Percentiles rank a stretch among this genome's conserved stretches.
Evolutionary conservation across 2,113 vertebrate genomes (phyloP).

Genomic region (Numenius arquata): DNA sequence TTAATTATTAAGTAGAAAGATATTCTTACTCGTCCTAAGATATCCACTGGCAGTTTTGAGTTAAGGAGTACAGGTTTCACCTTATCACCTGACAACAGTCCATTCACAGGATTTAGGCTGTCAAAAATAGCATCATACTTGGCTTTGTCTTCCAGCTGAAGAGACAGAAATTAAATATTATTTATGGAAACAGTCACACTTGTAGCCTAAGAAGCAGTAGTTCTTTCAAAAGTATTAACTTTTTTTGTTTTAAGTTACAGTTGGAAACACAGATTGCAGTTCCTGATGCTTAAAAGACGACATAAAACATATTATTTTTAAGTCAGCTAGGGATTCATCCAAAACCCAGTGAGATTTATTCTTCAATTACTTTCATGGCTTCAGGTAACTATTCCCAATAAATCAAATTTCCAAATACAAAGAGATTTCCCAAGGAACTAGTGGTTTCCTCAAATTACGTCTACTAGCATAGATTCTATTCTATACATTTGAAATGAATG

Average conservation of each 20-base stretch:
- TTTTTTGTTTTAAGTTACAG: not conserved
- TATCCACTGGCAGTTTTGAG: conserved; percentile 96
- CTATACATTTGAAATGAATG: not conserved
- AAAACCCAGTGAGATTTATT: not conserved
- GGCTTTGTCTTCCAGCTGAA: conserved; percentile 91
- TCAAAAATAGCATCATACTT: conserved; percentile 98
- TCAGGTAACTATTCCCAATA: not conserved
- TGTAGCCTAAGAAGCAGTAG: not conserved
- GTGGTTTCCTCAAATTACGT: not conserved
- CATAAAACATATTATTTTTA: not conserved
- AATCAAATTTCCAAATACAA: not conserved
- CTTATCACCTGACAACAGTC: conserved; percentile 93
- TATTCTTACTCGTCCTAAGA: conserved; percentile 90
- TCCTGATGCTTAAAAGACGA: not conserved
- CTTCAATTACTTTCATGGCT: not conserved
- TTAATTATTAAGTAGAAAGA: not conserved
- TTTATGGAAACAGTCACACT: not conserved
- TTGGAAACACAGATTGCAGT: not conserved
- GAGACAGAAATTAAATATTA: conserved; percentile 15
- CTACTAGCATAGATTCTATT: too few species aligned
- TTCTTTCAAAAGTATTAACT: not conserved
- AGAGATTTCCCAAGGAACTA: not conserved
- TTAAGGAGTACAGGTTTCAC: conserved; percentile 98
- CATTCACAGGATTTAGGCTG: conserved; percentile 88
- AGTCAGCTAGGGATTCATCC: not conserved